Conservation (phyloP, 1,140 invertebrate species). For the Eumaeus atala region DNA sequence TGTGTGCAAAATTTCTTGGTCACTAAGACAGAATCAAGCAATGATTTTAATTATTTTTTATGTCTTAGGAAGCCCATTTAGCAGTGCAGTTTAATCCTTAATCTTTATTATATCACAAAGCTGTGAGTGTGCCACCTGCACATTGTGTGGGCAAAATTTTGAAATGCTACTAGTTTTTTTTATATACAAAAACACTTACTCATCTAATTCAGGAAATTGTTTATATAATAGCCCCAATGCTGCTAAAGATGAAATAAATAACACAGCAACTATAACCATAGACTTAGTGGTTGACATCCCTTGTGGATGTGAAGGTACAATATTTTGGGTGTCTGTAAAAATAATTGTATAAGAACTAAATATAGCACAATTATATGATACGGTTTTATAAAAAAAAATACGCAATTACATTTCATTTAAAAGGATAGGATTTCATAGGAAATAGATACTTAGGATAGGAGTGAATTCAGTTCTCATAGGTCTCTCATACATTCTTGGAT, state of each 20-base stretch:
- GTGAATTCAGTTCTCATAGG: constrained; percentile 35
- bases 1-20: too few relatives aligned
- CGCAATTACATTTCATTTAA: not conserved
- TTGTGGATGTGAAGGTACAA: constrained; percentile 20
- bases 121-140: too few relatives aligned
- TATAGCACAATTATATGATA: too few relatives aligned
- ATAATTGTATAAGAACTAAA: too few relatives aligned
- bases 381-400: not conserved
- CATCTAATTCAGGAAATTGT: constrained; percentile 87
- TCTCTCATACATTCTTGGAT: constrained; percentile 38
- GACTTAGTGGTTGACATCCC: constrained; percentile 74
- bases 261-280: constrained; percentile 75
- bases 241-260: constrained; percentile 79
- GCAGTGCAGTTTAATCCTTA: too few relatives aligned
- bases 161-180: too few relatives aligned
- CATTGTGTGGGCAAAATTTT: too few relatives aligned
- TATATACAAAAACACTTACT: constrained; percentile 77
- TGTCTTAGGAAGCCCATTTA: too few relatives aligned
- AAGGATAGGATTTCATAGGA: constrained; percentile 19
- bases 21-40: too few relatives aligned
- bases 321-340: constrained; percentile 17
- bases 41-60: too few relatives aligned
- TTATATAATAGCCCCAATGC: constrained; percentile 80
- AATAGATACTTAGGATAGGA: constrained; percentile 47
- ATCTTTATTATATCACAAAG: too few relatives aligned